These are phyloP conservation scores for Naja naja DNA, from an alignment of 2,113 vertebrate species.

Conservation along the genomic window DNA sequence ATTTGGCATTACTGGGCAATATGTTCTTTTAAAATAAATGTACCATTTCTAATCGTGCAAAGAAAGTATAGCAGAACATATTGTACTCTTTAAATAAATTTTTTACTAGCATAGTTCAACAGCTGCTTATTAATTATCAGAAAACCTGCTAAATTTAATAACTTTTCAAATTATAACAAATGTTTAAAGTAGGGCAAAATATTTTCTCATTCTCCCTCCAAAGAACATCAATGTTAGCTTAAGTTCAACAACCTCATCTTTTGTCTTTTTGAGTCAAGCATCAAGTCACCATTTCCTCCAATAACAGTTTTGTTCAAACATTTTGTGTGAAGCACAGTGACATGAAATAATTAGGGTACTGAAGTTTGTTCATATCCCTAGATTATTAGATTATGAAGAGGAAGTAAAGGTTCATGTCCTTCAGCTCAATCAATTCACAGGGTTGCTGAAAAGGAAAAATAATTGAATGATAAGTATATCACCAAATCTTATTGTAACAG, in stretches of 20 bases:
- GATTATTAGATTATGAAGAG: not conserved
- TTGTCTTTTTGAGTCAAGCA: not conserved
- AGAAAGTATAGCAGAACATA: conserved; percentile 3
- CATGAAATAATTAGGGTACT: not conserved
- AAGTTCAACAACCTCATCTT: not conserved
- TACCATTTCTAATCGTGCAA: conserved; percentile 1
- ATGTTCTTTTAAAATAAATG: not conserved
- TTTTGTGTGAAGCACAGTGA: not conserved
- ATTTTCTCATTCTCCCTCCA: not conserved
- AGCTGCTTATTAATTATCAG: conserved; percentile 9
- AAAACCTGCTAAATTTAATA: conserved; percentile 1
- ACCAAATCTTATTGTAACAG: not conserved
- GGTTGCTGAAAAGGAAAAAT: not conserved
- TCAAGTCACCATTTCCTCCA: not conserved
- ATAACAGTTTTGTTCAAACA: not conserved
- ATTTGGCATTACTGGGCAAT: not conserved
- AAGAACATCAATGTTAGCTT: not conserved
- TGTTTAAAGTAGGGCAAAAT: not conserved
- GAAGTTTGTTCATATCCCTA: not conserved
- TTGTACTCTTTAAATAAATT: not conserved
- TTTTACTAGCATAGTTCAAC: conserved; percentile 19
- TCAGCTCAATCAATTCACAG: not conserved
- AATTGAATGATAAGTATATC: not conserved
- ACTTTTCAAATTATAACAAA: not conserved
- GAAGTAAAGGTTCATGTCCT: not conserved